Evolutionary conservation across 2,888 invertebrate species (phyloP), one percentile per base, ranked within the genome.

Genomic region (Erebia ligea): DNA sequence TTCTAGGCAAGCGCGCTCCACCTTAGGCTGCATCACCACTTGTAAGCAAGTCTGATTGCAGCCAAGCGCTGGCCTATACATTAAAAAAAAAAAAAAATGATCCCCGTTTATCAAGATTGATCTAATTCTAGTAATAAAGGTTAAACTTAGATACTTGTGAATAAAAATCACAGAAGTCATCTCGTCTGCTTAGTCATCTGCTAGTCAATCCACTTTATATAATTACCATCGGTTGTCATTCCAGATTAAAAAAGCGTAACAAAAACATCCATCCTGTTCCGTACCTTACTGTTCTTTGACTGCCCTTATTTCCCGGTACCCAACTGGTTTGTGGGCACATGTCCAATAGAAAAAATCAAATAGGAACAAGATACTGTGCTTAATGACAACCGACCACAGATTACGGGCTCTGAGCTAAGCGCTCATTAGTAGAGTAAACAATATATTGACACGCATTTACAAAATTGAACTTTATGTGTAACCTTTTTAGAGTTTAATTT

Each of bases 361-460:
- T 73, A 75, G 71, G 71, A 75, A 76, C 75, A 75, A 76, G 77
- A 77, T 76, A 75, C 75, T 67, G 68, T 52, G 76, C 75, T 78
- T 78, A 80, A 81, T 78, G 77, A 80, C 78, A 78, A 77, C 74
- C 69, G 75, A 77, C 76, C 76, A 78, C 76, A 79, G 77, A 79
- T 80, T 80, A 79, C 78, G 70, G 76, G 74, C 77, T 76, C 80
- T 79, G 77, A 72, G 72, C 75, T 77, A 75, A 78, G 76, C 77
- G 77, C 77, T 83, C 84, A 84, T 84, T 84, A 84, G 81, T 81
- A 79, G 76, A 67, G 75, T 79, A 84, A 83, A 84, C 81, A 84
- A 70, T 76, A 75, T 67, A 75, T 69, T 69, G 67, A 73, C 76
- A 71, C 72, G 75, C 76, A 75, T 76, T 76, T 48, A 40, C 64